Evolutionary conservation across 1,140 invertebrate species (phyloP).

Genomic region (Drosophila insularis): DNA sequence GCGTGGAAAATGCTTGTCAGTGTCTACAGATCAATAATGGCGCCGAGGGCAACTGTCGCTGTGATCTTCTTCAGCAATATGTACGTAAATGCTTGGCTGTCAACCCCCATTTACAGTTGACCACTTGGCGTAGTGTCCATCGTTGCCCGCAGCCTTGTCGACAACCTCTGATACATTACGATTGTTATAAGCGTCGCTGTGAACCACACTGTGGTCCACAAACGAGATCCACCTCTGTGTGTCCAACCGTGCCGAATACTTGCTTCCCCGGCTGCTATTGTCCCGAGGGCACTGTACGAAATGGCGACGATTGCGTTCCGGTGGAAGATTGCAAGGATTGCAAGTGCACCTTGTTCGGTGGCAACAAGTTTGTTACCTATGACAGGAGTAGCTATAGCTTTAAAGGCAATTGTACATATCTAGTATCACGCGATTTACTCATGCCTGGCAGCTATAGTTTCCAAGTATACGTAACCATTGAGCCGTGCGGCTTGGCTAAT

Average conservation of each 20-base stretch:
- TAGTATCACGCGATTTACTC: conserved; percentile 86
- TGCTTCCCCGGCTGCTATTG: conserved; percentile 94
- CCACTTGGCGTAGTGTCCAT: conserved; percentile 87
- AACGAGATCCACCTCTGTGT: conserved; percentile 84
- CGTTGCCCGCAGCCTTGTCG: conserved; percentile 86
- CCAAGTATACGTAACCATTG: conserved; percentile 83
- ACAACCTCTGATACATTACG: conserved; percentile 88
- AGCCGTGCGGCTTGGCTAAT: conserved; percentile 27
- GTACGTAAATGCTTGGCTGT: conserved; percentile 88
- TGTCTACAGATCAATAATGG: conserved; percentile 84
- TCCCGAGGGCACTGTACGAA: conserved; percentile 88
- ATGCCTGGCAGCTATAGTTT: conserved; percentile 85
- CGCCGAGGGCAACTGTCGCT: conserved; percentile 86
- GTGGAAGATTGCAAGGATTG: conserved; percentile 90
- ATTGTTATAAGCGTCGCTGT: conserved; percentile 89
- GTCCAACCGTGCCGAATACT: conserved; percentile 85
- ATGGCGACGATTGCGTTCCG: conserved; percentile 87
- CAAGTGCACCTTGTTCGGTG: conserved; percentile 87
- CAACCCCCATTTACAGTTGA: conserved; percentile 85
- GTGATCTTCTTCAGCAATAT: conserved; percentile 87
- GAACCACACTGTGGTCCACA: conserved; percentile 87
- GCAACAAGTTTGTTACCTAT: conserved; percentile 88
- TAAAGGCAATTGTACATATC: conserved; percentile 90
- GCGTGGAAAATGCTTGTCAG: conserved; percentile 86
- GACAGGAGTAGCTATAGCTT: conserved; percentile 88